A percentile compares a stretch with the other conserved stretches of the same genome.
phyloP scores from a whole-genome alignment of 2,888 invertebrate genomes.

The Drosophila emarginata region DNA sequence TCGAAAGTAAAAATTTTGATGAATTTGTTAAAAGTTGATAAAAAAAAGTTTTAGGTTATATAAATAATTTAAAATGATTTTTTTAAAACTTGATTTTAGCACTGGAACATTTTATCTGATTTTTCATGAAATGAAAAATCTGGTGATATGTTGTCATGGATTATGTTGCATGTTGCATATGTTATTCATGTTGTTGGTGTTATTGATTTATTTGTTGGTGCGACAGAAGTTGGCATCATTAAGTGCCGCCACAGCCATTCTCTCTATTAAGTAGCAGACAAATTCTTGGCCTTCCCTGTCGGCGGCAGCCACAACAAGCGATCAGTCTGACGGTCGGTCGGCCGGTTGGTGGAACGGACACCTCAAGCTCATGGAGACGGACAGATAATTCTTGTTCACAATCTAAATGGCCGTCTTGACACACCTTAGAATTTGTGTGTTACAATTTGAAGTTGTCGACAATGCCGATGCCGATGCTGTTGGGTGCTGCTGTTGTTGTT shows the following conservation, averaged over 20 bases:
- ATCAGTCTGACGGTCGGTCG: slow-evolving; percentile 4
- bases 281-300: slow-evolving; percentile 78
- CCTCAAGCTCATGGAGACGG: slow-evolving; percentile 30
- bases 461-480: slow-evolving; percentile 57
- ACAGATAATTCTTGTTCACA: slow-evolving; percentile 76
- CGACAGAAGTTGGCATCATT: slow-evolving; percentile 74
- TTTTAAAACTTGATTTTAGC: no score
- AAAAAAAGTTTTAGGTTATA: no score
- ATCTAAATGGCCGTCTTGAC: slow-evolving; percentile 77
- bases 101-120: no score
- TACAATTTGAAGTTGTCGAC: slow-evolving; percentile 77
- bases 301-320: slow-evolving; percentile 47
- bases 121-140: no score
- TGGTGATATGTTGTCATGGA: not conserved
- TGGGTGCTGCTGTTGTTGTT: slow-evolving; percentile 30
- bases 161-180: slow-evolving; percentile 1
- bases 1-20: no score
- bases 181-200: slow-evolving; percentile 20
- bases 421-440: slow-evolving; percentile 77
- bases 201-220: slow-evolving; percentile 52
- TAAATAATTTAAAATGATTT: no score
- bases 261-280: slow-evolving; percentile 70
- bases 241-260: slow-evolving; percentile 71
- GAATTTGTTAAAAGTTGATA: no score
- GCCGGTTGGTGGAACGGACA: slow-evolving; percentile 37